Evolutionary conservation across 2,113 vertebrate genomes (phyloP), one percentile per base, ranked within the genome.

Genomic region (Ochotona princeps): DNA sequence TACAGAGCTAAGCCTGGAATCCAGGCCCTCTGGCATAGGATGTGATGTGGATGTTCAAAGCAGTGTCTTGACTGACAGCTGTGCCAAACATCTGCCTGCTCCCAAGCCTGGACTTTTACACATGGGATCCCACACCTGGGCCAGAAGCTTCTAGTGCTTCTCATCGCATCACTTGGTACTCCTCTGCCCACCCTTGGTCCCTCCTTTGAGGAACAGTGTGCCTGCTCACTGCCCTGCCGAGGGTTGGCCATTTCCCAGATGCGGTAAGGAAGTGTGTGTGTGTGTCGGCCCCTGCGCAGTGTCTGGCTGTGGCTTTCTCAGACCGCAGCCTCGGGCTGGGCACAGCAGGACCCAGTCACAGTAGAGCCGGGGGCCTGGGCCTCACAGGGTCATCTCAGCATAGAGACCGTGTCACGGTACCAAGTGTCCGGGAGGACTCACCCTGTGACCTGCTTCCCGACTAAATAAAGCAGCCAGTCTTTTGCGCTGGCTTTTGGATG

Each of bases 381-480:
- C 61, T 35, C 20, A 2, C 47, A 21, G n/a, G 6, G 66, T 60
- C 5, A 15, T 82, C 32, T 49, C 3, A 21, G 65, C 66, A 5
- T 14, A 47, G 83, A 47, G 26, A 23, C 8, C 6, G 5, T 23
- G 66, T 61, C 35, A 5, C 12, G 4, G 60, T 67, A 38, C 20
- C 84, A 0, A 6, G 86, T 38, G 28, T 74, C 85, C 57, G 26
- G 80, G 30, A 72, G 80, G 57, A 30, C 28, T 79, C 25, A n/a
- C 91, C 89, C 85, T 0, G 1, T 93, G 96, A 94, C 91, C 61
- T 86, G 85, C 94, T 83, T 92, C 84, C 91, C 49, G 1, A 78
- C 93, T 91, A 83, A 92, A 87, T 91, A 93, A 91, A 95, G 94
- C 94, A 18, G 20, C 38, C 23, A 2, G 76, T 44, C 13, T 83